These are phyloP conservation scores for Muscicapa comitata DNA, from an alignment of 2,797 vertebrate genomes.

Conservation along the genomic window DNA sequence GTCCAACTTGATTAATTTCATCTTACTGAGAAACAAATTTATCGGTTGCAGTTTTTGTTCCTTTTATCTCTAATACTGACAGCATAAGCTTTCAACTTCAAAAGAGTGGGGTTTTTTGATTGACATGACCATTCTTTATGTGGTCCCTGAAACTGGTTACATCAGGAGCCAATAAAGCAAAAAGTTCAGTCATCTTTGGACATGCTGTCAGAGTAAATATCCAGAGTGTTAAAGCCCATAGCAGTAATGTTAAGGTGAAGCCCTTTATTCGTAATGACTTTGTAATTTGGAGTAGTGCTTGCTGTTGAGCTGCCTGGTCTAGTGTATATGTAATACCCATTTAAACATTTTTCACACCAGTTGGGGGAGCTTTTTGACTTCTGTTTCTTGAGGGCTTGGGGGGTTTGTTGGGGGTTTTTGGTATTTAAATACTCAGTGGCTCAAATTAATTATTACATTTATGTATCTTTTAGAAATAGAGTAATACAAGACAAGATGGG, in stretches of 20 bases:
- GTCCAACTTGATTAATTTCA: neutral
- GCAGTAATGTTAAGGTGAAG: neutral
- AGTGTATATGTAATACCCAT: neutral
- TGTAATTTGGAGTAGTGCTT: neutral
- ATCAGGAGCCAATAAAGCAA: neutral
- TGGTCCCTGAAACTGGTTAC: neutral
- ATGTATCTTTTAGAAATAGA: neutral
- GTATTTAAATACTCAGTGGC: neutral
- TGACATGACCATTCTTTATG: neutral
- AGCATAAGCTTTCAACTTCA: accelerated
- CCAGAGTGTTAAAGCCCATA: neutral
- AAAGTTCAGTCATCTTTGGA: neutral
- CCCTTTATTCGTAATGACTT: neutral
- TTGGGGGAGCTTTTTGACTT: neutral
- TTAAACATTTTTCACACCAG: neutral
- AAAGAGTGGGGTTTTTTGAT: neutral
- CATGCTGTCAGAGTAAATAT: neutral
- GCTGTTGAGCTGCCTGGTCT: neutral
- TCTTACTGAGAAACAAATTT: neutral
- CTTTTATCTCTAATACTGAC: neutral
- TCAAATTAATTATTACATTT: neutral
- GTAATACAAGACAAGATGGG: neutral
- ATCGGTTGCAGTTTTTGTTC: neutral
- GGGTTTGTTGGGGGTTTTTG: accelerated
- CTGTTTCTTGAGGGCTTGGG: too few relatives aligned